These are phyloP conservation scores for Melanostigma gelatinosum DNA, from an alignment of 2,113 vertebrate genomes.

Conservation along the genomic window DNA sequence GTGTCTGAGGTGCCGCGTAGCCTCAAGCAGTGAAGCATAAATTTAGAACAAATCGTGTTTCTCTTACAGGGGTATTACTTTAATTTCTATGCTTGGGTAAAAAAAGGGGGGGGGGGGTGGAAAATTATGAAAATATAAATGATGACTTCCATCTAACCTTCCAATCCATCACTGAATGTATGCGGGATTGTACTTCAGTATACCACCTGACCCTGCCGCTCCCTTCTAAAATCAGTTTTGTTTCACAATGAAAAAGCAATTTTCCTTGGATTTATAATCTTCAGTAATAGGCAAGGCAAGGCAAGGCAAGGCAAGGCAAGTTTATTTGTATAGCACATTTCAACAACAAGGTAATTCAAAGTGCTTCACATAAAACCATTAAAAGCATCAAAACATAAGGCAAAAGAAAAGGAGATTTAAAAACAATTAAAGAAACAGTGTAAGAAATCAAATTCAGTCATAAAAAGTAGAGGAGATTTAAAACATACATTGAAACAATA, in stretches of 20 bases:
- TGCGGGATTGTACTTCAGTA: constrained; percentile 60
- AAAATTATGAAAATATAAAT: constrained; percentile 58
- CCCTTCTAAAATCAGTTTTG: constrained; percentile 83
- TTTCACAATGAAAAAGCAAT: constrained; percentile 87
- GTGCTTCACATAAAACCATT: too few relatives aligned
- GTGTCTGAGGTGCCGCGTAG: constrained; percentile 82
- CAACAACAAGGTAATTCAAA: too few relatives aligned
- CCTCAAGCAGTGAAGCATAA: constrained; percentile 83
- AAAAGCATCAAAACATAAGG: too few relatives aligned
- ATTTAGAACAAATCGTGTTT: constrained; percentile 86
- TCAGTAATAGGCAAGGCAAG: too few relatives aligned
- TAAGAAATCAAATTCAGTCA: too few relatives aligned
- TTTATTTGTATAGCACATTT: too few relatives aligned
- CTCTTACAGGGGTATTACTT: constrained; percentile 86
- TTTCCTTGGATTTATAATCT: constrained; percentile 88
- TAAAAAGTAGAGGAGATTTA: too few relatives aligned
- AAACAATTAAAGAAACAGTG: too few relatives aligned
- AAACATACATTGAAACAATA: too few relatives aligned
- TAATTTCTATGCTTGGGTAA: constrained; percentile 80
- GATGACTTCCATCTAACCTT: constrained; percentile 64
- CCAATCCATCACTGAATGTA: constrained; percentile 68
- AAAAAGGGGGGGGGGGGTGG: constrained; percentile 44
- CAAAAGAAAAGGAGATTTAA: too few relatives aligned
- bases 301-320: too few relatives aligned
- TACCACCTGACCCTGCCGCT: constrained; percentile 82